Base-by-base conservation (phyloP, 1,140 invertebrate species). In the Conopomorpha cramerella region DNA sequence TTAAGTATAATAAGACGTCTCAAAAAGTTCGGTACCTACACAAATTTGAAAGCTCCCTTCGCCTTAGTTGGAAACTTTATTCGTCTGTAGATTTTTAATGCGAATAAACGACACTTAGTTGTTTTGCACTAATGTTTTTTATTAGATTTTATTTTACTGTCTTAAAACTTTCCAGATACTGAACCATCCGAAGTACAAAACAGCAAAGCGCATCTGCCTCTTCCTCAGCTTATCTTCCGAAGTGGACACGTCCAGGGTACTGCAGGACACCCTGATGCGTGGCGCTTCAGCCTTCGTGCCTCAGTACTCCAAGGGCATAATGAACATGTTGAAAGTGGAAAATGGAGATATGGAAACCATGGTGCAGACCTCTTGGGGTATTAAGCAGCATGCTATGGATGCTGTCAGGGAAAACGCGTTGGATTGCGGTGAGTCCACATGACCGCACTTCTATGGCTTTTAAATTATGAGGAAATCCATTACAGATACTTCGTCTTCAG, bases 391-490 rank as follows among this genome's bases (percentile, higher is more conserved):
- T 17, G 30, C 18, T 2, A 30, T 12, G 16, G 30, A 32, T 12
- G 36, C 18, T 8, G 36, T n/a, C 8, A 38, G 36, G 8, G 36
- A 38, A 23, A 30, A 38, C 16, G 36, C 36, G 4, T 23, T 38
- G 29, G 36, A 38, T 7, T 32, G 11, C 4, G 36, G 36, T 38
- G 25, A 31, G 6, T 7, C 3, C 10, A 11, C 28, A 3, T 29
- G 13, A 11, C 28, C 19, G 19, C 10, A 6, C 10, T 23, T 6
- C 19, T 6, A 23, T 23, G 10, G 19, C 19, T 23, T 23, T 23
- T 23, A 10, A 23, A 23, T 23, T n/a, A n/a, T n/a, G n/a, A n/a
- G n/a, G n/a, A n/a, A n/a, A n/a, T n/a, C n/a, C n/a, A n/a, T n/a
- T n/a, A n/a, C n/a, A n/a, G n/a, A n/a, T n/a, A n/a, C n/a, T n/a